Conservation (phyloP, 2,888 invertebrate genomes). For the Toxonevra muliebris region DNA sequence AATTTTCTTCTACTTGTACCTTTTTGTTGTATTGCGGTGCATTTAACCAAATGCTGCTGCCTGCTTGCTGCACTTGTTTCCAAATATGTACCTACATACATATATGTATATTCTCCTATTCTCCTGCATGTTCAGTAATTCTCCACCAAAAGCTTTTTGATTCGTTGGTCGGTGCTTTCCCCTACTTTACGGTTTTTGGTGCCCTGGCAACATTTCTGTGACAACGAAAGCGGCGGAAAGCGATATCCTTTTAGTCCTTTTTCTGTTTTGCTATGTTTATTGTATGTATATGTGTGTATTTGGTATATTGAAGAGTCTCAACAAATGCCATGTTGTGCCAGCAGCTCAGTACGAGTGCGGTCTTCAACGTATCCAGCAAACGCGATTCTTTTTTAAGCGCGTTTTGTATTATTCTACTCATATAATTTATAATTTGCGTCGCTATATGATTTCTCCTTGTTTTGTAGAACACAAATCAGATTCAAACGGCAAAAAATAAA, state of each 20-base stretch:
- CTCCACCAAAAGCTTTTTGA: slow-evolving; percentile 1
- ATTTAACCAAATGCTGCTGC: neutral
- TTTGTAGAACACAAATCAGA: slow-evolving; percentile 59
- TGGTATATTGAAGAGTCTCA: slow-evolving; percentile 44
- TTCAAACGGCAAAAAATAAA: slow-evolving; percentile 33
- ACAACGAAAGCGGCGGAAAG: neutral
- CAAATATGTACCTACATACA: slow-evolving; percentile 11
- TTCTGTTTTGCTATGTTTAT: slow-evolving; percentile 22
- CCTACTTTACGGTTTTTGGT: slow-evolving; percentile 26
- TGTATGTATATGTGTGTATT: slow-evolving; percentile 9
- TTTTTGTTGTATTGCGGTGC: too few species aligned
- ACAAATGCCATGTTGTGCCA: slow-evolving; percentile 54
- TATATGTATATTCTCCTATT: too few species aligned
- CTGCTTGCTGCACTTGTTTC: slow-evolving; percentile 8
- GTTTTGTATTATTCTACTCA: slow-evolving; percentile 66
- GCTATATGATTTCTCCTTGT: slow-evolving; percentile 65
- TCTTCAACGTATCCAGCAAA: slow-evolving; percentile 66
- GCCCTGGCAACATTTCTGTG: slow-evolving; percentile 20
- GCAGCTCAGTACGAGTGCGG: slow-evolving; percentile 63
- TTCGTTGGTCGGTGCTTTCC: slow-evolving; percentile 1
- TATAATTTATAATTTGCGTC: slow-evolving; percentile 66
- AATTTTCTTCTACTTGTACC: too few species aligned
- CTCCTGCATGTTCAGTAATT: slow-evolving; percentile 22
- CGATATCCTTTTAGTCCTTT: slow-evolving; percentile 10
- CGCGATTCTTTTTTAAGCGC: slow-evolving; percentile 66